Base-by-base conservation (phyloP, 2,797 vertebrate genomes). In the Anguilla anguilla region DNA sequence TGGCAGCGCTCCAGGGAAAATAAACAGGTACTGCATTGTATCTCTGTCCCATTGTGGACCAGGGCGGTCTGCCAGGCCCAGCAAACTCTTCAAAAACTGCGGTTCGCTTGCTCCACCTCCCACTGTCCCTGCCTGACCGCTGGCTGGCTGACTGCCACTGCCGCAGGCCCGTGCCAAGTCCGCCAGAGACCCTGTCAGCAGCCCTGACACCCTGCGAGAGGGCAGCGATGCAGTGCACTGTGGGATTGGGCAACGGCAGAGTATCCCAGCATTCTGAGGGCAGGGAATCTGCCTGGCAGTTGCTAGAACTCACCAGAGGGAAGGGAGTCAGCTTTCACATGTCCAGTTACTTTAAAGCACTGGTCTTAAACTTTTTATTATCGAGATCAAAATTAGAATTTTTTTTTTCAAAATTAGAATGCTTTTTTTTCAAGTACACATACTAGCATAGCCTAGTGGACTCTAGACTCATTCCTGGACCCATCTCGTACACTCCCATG, bases 171-270 rank as follows among this genome's bases (percentile, higher is more conserved):
- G 28, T 74, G 87, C 87, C 84, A 88, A 85, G 49, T 88, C 87
- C 88, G 81, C 88, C 86, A 83, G 84, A 87, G 85, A 85, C 74
- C 88, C 82, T 84, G 59, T 85, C 86, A 86, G 88, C 57, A 83
- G 79, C 83, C 72, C 86, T 64, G 15, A 85, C 84, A 85, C 61
- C 84, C 86, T 49, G 86, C 84, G 83, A 85, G 85, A 84, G 88
- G 87, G 17, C 84, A 86, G 74, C 53, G 59, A 13, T 25, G 77
- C 57, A 53, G 43, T n/a, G 46, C 46, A 53, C 51, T 19, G 72
- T 81, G 59, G 35, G 90, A 88, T 84, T 86, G 57, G 10, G 3
- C 25, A 51, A 57, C 51, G 69, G 86, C 74, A 88, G 69, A 82
- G 59, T 84, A 90, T 67, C 67, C 31, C 83, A 84, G 83, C 51